Conservation (phyloP, 2,113 vertebrate species). For the Rhinichthys klamathensis region DNA sequence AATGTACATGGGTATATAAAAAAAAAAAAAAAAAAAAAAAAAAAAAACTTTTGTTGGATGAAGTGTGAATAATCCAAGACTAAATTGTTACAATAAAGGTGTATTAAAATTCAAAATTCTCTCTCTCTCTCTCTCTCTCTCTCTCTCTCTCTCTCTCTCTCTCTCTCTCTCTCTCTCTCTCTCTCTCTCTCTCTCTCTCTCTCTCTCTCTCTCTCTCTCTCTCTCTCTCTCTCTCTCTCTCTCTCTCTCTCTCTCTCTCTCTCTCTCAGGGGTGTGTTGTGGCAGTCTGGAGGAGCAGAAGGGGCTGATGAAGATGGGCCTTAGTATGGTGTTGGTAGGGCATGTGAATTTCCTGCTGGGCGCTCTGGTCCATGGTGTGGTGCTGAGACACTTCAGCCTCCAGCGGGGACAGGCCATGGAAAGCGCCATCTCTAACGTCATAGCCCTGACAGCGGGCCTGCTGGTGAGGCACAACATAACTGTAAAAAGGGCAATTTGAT, state of each 20-base stretch:
- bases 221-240: neutral
- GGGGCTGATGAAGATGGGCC: conserved; percentile 88
- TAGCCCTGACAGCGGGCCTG: conserved; percentile 77
- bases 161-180: no score
- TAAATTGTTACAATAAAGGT: no score
- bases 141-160: no score
- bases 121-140: no score
- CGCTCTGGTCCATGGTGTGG: conserved; percentile 83
- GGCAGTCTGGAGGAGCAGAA: conserved; percentile 71
- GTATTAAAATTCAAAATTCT: no score
- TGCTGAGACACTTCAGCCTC: conserved; percentile 81
- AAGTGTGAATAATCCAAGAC: no score
- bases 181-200: no score
- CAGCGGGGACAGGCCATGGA: conserved; percentile 76
- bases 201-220: neutral
- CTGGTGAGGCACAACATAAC: conserved; percentile 73
- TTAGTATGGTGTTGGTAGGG: conserved; percentile 84
- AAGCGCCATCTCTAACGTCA: conserved; percentile 80
- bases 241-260: neutral
- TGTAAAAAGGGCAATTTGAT: neutral
- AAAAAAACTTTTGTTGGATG: no score
- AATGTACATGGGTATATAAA: no score
- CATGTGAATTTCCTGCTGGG: conserved; percentile 87
- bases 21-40: no score
- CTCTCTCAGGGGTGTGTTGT: conserved; percentile 63